Percentiles rank a stretch among this genome's conserved stretches.
Evolutionary conservation across 2,113 vertebrate species (phyloP).

Genomic region (Bubo scandiacus): DNA sequence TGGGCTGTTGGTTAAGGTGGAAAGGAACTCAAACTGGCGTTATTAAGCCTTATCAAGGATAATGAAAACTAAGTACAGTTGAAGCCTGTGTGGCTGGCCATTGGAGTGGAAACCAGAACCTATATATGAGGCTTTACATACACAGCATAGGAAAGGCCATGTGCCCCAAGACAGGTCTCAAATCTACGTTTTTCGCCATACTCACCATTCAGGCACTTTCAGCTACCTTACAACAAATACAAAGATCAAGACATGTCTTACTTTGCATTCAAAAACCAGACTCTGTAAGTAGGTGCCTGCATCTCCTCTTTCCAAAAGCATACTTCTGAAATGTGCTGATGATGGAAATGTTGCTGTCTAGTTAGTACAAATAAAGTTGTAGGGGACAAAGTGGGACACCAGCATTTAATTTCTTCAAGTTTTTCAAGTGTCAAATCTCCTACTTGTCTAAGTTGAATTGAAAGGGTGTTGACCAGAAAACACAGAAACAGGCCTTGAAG

Average conservation of each 20-base stretch:
- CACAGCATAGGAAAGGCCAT: not conserved
- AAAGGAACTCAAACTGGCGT: not conserved
- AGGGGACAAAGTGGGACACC: not conserved
- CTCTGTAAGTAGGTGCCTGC: not conserved
- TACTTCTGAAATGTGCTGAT: not conserved
- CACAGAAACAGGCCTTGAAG: fast-evolving
- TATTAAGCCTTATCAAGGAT: not conserved
- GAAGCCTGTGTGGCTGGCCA: not conserved
- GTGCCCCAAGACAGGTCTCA: not conserved
- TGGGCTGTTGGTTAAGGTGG: not conserved
- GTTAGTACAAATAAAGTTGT: not conserved
- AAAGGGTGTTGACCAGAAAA: not conserved
- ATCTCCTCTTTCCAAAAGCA: not conserved
- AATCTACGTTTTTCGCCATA: not conserved
- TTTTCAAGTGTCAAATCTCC: not conserved
- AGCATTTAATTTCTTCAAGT: not conserved
- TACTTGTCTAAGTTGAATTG: not conserved
- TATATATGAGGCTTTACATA: not conserved
- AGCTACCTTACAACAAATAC: not conserved
- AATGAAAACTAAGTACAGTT: not conserved
- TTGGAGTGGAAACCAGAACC: not conserved
- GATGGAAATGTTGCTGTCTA: not conserved
- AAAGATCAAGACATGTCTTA: not conserved
- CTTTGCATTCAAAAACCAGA: not conserved
- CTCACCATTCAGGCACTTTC: not conserved